Evolutionary conservation across 2,797 vertebrate species (phyloP).

Genomic region (Micropoecilia bifurca): DNA sequence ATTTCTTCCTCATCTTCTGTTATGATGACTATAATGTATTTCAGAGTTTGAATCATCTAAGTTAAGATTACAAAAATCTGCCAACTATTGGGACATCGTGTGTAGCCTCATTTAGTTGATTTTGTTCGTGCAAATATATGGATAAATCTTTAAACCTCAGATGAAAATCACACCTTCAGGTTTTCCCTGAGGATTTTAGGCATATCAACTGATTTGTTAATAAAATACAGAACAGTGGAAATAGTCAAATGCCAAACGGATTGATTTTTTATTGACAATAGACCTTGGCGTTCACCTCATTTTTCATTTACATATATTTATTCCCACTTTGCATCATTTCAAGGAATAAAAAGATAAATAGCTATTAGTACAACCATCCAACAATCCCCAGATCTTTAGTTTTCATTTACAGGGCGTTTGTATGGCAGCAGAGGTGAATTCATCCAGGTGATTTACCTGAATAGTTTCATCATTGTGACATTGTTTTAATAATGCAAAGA

Average conservation of each 20-base stretch:
- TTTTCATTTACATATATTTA: neutral
- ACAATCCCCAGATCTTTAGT: neutral
- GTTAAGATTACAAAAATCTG: too few relatives aligned
- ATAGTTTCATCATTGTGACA: neutral
- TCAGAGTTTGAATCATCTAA: too few relatives aligned
- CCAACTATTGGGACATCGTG: too few relatives aligned
- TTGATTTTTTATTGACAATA: neutral
- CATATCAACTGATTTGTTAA: neutral
- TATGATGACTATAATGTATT: too few relatives aligned
- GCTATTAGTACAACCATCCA: neutral
- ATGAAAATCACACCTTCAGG: neutral
- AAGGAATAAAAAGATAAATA: neutral
- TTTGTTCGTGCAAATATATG: neutral
- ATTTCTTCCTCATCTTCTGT: too few relatives aligned
- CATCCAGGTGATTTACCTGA: neutral
- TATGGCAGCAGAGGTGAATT: too few relatives aligned
- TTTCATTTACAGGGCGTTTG: neutral
- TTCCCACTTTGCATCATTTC: neutral
- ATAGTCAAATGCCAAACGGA: neutral
- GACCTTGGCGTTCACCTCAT: neutral
- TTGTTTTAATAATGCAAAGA: neutral
- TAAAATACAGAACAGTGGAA: neutral
- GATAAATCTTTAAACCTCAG: neutral
- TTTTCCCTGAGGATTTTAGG: neutral
- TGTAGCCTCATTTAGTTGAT: neutral